Percentiles rank a stretch among this genome's conserved stretches.
phyloP scores from a whole-genome alignment of 64 coral and sea anemone genomes.

The Montipora foliosa region DNA sequence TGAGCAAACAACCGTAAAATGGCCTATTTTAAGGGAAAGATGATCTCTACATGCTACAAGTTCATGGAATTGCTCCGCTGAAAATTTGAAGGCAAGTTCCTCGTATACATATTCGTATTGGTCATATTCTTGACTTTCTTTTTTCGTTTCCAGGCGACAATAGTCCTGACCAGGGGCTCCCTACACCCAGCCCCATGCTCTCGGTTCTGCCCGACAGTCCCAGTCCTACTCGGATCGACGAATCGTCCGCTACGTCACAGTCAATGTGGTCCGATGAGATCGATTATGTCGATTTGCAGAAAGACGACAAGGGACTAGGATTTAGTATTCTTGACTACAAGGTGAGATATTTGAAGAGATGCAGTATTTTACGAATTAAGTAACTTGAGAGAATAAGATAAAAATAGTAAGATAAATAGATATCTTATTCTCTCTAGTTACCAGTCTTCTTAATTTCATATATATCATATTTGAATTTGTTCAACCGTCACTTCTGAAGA shows the following conservation, averaged over 20 bases:
- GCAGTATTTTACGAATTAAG: too few species aligned
- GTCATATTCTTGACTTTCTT: background rate
- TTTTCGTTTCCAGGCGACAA: background rate
- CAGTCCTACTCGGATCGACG: constrained; percentile 13
- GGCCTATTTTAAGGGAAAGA: too few species aligned
- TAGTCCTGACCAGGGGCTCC: background rate
- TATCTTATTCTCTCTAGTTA: too few species aligned
- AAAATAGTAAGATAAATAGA: too few species aligned
- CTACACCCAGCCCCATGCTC: constrained; percentile 11
- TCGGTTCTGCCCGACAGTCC: constrained; percentile 18
- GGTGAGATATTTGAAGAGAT: constrained; percentile 49
- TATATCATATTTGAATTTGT: too few species aligned
- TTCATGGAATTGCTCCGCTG: too few species aligned
- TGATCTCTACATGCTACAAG: too few species aligned
- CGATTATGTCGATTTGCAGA: constrained; percentile 87
- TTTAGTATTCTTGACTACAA: constrained; percentile 99
- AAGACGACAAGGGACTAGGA: constrained; percentile 92
- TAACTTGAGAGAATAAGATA: too few species aligned
- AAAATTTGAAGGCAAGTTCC: too few species aligned
- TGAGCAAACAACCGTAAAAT: too few species aligned
- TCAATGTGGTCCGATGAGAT: constrained; percentile 96
- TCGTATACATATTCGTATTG: background rate
- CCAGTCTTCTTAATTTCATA: too few species aligned
- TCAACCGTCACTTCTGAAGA: too few species aligned
- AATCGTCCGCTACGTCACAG: constrained; percentile 29